Evolutionary conservation across 2,113 vertebrate genomes (phyloP), one percentile per base, ranked within the genome.

Genomic region (Coregonus clupeaformis): DNA sequence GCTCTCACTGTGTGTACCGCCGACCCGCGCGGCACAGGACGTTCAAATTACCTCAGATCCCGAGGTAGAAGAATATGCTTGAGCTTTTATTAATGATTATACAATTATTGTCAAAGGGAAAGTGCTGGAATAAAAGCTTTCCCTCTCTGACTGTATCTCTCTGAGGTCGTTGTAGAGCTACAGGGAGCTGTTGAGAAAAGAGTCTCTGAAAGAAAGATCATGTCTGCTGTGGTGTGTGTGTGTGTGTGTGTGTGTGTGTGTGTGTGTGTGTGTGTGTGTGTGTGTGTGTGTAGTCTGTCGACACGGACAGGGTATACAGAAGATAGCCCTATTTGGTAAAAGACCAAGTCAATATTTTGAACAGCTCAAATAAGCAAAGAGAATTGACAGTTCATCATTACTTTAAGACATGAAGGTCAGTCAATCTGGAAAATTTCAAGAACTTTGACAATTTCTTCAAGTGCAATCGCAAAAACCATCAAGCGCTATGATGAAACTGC

Each of bases 71-170:
- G 30, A 81, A 70, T 22, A 79, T 74, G 55, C 68, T 80, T 55
- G 47, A 69, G 73, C 68, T 73, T 60, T 70, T 79, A 89, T 86
- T 83, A 75, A 55, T 72, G 77, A 76, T 71, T 74, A 30, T 52
- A 14, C 73, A 63, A 77, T 84, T 80, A 81, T 68, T 80, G 71
- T 81, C 75, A 79, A 65, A 65, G 16, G 25, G 80, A 77, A 73
- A 67, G 18, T 29, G 55, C 47, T 47, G 69, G 71, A 77, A 75
- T 45, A 79, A 69, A 81, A 84, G 29, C 66, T 59, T 49, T 49
- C 2, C 68, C 11, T n/a, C 29, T 55, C 47, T 16, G 47, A 49
- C 14, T n/a, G n/a, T 49, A 1, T 49, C 11, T 49, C 62, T 65
- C 59, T 72, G 57, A 55, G 57, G 69, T 11, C 25, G 22, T 16